A percentile compares a stretch with the other conserved stretches of the same genome.
Conservation (phyloP, 2,113 vertebrate species). For the Rhizomys pruinosus region DNA sequence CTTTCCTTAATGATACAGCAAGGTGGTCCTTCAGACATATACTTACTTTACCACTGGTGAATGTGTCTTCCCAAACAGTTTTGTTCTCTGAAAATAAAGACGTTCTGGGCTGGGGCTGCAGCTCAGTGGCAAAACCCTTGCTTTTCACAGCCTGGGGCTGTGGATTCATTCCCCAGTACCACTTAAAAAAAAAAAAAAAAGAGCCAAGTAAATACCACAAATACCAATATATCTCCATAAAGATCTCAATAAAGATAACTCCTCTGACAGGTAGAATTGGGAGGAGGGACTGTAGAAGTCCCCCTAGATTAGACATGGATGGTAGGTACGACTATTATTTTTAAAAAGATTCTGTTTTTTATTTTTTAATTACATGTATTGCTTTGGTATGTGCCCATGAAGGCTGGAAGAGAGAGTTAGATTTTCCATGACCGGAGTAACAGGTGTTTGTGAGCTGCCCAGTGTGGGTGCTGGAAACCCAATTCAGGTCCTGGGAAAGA, state of each 20-base stretch:
- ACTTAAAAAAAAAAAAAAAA: background rate
- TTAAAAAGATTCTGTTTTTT: no score
- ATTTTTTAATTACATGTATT: no score
- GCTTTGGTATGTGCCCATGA: no score
- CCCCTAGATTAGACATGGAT: background rate
- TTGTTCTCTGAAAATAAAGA: background rate
- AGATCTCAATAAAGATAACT: background rate
- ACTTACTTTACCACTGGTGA: background rate
- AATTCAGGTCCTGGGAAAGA: no score
- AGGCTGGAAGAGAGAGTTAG: no score
- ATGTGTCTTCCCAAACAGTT: background rate
- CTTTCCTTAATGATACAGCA: background rate
- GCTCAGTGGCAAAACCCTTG: background rate
- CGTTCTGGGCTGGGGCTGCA: background rate
- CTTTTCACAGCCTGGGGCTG: background rate
- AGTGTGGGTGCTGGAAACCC: no score
- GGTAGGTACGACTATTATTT: background rate
- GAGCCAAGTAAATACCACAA: background rate
- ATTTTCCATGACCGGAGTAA: no score
- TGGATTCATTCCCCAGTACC: background rate
- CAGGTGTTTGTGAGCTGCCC: no score
- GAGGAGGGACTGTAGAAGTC: background rate
- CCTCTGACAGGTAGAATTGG: background rate
- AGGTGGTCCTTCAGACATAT: background rate
- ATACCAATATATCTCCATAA: background rate